Base-by-base conservation (phyloP, 2,888 invertebrate genomes). In the Dicranocentrus wangi region DNA sequence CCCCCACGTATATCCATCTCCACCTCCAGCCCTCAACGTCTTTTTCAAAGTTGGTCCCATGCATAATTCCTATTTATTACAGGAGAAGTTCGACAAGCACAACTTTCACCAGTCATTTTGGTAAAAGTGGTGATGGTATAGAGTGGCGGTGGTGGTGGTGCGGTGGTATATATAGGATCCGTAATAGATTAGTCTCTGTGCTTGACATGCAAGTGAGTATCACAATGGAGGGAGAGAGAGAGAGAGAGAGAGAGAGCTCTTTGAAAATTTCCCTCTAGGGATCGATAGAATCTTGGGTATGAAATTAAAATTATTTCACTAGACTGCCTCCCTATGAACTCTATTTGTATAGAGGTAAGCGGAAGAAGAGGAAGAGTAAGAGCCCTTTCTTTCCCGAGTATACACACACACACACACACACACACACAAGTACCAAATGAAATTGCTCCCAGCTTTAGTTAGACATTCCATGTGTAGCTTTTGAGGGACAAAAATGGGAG, bases 301-400 rank as follows among this genome's bases (percentile, higher is more conserved):
- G 78, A 78, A 78, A 78, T 78, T 78, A 78, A 71, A 78, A 78
- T 78, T 78, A 78, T 78, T 71, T 71, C 71, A 53, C 51, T 32
- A 70, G 43, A 78, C 63, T 78, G 76, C 68, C 39, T 53, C 47
- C 25, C 60, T 75, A 58, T 75, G 66, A 75, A 58, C 55, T 75
- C 43, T 58, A 75, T 75, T 75, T 75, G 75, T 75, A 58, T 58
- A 75, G 66, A 55, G 55, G 58, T 66, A 66, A 42, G 66, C 15
- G 19, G 25, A 27, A 66, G 55, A 55, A 58, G 55, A 27, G 27
- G 13, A 39, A 63, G 55, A 28, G 17, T 17, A 28, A 61, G 42
- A 73, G 73, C 73, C 5, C 23, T 61, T 58, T 66, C 65, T 63
- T 65, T 66, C 39, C 51, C 60, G 17, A 53, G 28, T n/a, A n/a